Evolutionary conservation across 2,888 invertebrate genomes (phyloP).

Genomic region (Neria commutata): DNA sequence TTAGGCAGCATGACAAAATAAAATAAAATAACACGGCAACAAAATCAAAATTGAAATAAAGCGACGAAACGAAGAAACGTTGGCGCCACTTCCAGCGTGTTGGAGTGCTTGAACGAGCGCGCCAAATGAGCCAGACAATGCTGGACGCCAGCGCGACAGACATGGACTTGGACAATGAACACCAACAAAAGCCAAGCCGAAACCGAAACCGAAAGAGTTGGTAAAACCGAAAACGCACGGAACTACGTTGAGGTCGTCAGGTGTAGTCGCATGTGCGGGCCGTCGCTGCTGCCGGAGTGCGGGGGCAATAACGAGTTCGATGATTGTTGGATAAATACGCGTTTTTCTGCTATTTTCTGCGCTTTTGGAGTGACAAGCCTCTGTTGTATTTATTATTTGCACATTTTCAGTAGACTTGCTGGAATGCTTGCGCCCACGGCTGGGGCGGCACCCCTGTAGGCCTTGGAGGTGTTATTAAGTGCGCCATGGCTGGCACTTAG

Average conservation of each 20-base stretch:
- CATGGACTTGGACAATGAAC: slow-evolving; percentile 6
- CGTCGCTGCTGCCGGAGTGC: not conserved
- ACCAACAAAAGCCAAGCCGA: not conserved
- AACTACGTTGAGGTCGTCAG: not conserved
- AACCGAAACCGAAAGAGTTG: not conserved
- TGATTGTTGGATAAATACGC: not conserved
- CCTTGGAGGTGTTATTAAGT: too few relatives aligned
- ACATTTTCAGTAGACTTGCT: not conserved
- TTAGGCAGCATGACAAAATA: slow-evolving; percentile 1
- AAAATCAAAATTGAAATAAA: not conserved
- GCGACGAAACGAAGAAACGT: slow-evolving; percentile 1
- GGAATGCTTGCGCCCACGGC: too few relatives aligned
- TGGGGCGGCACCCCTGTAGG: too few relatives aligned
- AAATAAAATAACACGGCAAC: not conserved
- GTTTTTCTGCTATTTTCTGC: too few relatives aligned
- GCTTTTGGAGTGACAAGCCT: not conserved
- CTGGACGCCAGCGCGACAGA: not conserved
- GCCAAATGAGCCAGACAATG: not conserved
- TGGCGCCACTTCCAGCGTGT: slow-evolving; percentile 41
- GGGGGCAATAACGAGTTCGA: not conserved
- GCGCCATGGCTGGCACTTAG: too few relatives aligned
- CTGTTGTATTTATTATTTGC: not conserved
- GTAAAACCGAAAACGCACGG: too few relatives aligned
- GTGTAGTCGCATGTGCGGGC: not conserved
- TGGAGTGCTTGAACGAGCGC: slow-evolving; percentile 9